Conservation (phyloP, 2,113 vertebrate species). For the Petrocephalus zakoni region DNA sequence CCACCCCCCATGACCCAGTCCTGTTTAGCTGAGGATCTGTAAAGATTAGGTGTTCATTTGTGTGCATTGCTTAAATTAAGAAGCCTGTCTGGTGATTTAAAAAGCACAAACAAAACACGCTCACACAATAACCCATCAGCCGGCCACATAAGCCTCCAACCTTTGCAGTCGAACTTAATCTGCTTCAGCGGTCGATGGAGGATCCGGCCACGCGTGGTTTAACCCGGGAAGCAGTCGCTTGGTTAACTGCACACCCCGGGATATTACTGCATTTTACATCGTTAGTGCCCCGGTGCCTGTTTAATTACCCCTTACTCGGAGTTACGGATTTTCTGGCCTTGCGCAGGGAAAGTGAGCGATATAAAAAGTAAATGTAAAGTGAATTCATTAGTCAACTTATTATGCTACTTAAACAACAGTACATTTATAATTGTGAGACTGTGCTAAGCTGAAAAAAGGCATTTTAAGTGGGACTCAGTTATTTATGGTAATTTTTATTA, state of each 20-base stretch:
- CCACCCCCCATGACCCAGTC: not conserved
- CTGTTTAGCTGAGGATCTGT: not conserved
- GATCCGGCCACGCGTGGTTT: not conserved
- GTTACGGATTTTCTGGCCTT: not conserved
- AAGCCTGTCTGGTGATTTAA: not conserved
- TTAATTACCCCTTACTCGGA: slow-evolving; percentile 6
- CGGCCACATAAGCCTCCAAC: not conserved
- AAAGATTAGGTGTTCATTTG: not conserved
- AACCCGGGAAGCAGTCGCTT: not conserved
- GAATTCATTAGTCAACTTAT: slow-evolving; percentile 11
- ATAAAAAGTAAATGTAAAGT: not conserved
- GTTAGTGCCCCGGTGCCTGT: not conserved
- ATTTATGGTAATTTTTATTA: slow-evolving; percentile 10
- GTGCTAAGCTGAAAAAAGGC: not conserved
- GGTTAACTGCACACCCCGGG: not conserved
- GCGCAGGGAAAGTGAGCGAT: not conserved
- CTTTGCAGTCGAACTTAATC: not conserved
- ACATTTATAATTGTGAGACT: not conserved
- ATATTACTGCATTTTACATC: not conserved
- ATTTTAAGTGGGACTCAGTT: slow-evolving; percentile 9
- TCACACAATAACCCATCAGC: not conserved
- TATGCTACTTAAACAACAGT: not conserved
- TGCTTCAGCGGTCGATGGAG: not conserved
- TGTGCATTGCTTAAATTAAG: not conserved
- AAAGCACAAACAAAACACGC: not conserved